Evolutionary conservation across 2,888 invertebrate genomes (phyloP), one percentile per base, ranked within the genome.

Genomic region (Dynastes grantii): DNA sequence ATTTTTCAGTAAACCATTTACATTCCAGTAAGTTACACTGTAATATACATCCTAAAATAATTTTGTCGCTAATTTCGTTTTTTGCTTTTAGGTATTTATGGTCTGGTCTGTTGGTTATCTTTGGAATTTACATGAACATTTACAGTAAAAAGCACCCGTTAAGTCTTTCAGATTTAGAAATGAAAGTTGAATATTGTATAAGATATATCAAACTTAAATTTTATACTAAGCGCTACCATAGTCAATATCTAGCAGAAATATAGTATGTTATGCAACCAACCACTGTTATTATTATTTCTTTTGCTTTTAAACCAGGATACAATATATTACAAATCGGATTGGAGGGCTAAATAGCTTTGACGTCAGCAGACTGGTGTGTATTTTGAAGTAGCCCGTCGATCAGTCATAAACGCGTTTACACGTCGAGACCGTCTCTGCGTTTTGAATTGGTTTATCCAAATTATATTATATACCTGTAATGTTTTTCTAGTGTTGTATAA

Each of bases 121-220:
- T 96, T 45, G 98, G 98, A 5, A 98, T 98, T 86, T 98, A 98
- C 88, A 90, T 98, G n/a, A 98, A 97, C 90, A 92, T 98, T 73
- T 95, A 95, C 87, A 96, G 96, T 87, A 98, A 98, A 88, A 92
- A 90, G 80, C 89, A 93, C 83, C 92, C 92, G 0, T 76, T 88
- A 77, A 83, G 87, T 9, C 81, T 87, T 76, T 67, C 82, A 3
- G 88, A 89, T 79, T 84, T 88, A 64, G 86, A 87, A 82, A 78
- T 83, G 63, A 84, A 83, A 80, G 76, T 87, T 22, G 85, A 87
- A 81, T 83, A 83, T 64, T 82, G 81, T 78, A 78, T 86, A 63
- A 84, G 86, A 68, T 83, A 96, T 87, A 92, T 94, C 58, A 85
- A 84, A 77, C 58, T 78, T 63, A 80, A 76, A 32, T 71, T 77